Evolutionary conservation across 2,797 vertebrate genomes (phyloP).

Genomic region (Scomberomorus guttatus): DNA sequence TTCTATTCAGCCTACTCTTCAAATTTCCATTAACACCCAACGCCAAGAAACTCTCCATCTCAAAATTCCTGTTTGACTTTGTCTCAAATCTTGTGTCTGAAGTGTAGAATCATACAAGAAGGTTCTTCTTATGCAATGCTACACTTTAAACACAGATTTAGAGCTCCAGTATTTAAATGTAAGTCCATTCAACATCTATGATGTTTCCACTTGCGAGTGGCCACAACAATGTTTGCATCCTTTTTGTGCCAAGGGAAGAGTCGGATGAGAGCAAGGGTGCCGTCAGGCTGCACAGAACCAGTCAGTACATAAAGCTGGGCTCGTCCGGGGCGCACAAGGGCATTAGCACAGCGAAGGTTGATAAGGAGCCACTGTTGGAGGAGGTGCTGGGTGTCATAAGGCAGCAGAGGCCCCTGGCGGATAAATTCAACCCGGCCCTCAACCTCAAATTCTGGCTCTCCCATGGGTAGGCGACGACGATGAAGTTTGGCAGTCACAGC

Average conservation of each 20-base stretch:
- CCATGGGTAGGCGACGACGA: conserved; percentile 77
- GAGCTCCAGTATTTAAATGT: not conserved
- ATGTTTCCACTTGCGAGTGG: conserved; percentile 90
- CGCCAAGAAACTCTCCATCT: conserved; percentile 3
- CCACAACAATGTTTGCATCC: conserved; percentile 85
- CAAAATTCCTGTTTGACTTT: conserved; percentile 15
- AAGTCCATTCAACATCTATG: conserved; percentile 87
- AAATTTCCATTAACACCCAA: conserved; percentile 11
- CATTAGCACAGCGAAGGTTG: conserved; percentile 86
- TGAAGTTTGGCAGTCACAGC: conserved; percentile 90
- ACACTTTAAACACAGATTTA: conserved; percentile 35
- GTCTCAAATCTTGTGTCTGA: not conserved
- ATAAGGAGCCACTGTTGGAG: conserved; percentile 92
- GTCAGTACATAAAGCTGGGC: conserved; percentile 88
- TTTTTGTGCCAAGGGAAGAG: conserved; percentile 91
- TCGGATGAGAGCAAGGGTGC: conserved; percentile 81
- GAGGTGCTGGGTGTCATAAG: conserved; percentile 88
- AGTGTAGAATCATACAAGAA: not conserved
- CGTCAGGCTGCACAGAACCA: conserved; percentile 82
- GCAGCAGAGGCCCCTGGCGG: conserved; percentile 87
- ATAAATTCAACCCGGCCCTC: conserved; percentile 90
- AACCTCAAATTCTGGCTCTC: conserved; percentile 85
- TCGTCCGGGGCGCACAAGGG: conserved; percentile 82
- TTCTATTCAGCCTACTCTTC: not conserved
- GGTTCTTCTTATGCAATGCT: not conserved